Evolutionary conservation across 2,797 vertebrate genomes (phyloP).

Genomic region (Cyclopterus lumpus): DNA sequence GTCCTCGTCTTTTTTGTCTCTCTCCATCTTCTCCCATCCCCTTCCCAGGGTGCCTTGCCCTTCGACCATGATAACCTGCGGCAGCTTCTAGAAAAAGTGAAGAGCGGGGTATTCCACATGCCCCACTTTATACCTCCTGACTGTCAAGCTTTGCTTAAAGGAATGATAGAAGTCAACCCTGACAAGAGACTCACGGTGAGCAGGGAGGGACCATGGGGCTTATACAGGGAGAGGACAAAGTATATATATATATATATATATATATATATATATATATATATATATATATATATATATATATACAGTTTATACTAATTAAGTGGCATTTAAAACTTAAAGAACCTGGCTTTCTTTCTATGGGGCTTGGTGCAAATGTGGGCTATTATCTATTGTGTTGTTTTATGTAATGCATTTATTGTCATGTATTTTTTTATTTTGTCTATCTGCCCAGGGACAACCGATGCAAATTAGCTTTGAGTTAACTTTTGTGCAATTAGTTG

Average conservation of each 20-base stretch:
- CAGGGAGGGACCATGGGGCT: neutral
- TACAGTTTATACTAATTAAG: neutral
- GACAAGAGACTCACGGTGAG: constrained; percentile 92
- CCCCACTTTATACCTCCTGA: constrained; percentile 94
- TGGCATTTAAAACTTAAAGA: neutral
- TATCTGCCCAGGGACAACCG: too few relatives aligned
- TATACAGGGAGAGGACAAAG: neutral
- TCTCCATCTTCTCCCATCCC: neutral
- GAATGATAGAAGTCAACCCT: constrained; percentile 93
- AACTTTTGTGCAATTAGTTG: too few relatives aligned
- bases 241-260: neutral
- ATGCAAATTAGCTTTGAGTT: too few relatives aligned
- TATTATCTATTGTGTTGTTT: neutral
- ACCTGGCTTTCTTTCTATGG: neutral
- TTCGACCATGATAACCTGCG: constrained; percentile 94
- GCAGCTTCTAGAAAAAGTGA: constrained; percentile 94
- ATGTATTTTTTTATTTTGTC: too few relatives aligned
- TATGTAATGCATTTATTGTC: neutral
- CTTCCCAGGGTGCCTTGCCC: constrained; percentile 89
- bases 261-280: too few relatives aligned
- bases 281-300: too few relatives aligned
- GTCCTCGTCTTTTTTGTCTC: neutral
- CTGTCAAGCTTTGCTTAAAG: constrained; percentile 89
- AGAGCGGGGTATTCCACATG: constrained; percentile 94
- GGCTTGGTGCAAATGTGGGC: neutral